Base-by-base conservation (phyloP, 2,113 vertebrate genomes). In the Alouatta palliata region DNA sequence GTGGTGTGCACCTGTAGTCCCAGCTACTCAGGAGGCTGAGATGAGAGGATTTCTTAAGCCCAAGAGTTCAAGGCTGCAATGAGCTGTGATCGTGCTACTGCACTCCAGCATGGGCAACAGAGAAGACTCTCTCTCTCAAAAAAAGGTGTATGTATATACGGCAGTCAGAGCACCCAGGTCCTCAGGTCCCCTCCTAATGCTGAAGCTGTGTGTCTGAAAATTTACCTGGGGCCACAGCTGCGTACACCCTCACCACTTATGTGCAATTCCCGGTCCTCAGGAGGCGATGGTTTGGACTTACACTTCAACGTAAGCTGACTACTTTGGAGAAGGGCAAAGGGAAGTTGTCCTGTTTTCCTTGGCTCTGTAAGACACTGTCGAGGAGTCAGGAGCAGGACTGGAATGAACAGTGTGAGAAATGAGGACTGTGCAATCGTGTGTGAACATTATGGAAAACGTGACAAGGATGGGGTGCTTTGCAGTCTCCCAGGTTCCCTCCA, bases 401-500 rank as follows among this genome's bases (percentile, higher is more conserved):
- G 61, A 40, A 64, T 25, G 61, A 82, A n/a, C 12, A n/a, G 6
- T 20, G 14, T 52, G 2, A 61, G 45, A 54, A 80, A 27, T 5
- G 0, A 86, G 82, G 76, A 23, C 0, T 47, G 11, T 5, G 52
- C 49, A 70, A 1, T 11, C 12, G n/a, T 6, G 8, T 0, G 4
- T 13, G 27, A 21, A 2, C 43, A 2, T n/a, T 10, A 13, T 4
- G 9, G 6, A 13, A 56, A 76, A 37, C 11, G 43, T 4, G 25
- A 6, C 16, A 3, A 1, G 40, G 6, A 1, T n/a, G 4, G 6
- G 35, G 21, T 23, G 13, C 1, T 1, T 1, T 23, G 3, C 32
- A n/a, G 14, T 20, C 13, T 68, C 49, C 17, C 19, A 32, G 4
- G 20, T 83, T 83, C 21, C 32, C n/a, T 43, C 1, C 1, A 2